These are phyloP conservation scores for Eulithis prunata DNA, from an alignment of 2,888 invertebrate genomes.

Conservation along the genomic window DNA sequence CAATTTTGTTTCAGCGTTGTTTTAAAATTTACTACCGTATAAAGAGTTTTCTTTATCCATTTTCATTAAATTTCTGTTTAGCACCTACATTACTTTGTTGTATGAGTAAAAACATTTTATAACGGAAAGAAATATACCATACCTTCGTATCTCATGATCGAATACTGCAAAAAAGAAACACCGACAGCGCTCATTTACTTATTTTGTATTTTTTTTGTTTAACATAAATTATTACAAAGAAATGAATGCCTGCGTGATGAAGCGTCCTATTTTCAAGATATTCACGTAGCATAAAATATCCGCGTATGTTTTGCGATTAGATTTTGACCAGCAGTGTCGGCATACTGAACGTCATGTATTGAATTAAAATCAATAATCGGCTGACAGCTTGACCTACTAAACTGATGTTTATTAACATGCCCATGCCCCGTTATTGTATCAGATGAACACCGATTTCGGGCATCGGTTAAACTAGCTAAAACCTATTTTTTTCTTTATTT, in stretches of 20 bases:
- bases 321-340: background rate
- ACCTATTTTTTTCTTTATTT: background rate
- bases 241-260: background rate
- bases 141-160: too few species aligned
- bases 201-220: background rate
- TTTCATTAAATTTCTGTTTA: background rate
- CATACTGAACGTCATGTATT: background rate
- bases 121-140: too few species aligned
- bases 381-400: background rate
- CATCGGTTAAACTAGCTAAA: background rate
- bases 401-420: constrained; percentile 6
- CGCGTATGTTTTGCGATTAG: background rate
- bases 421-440: background rate
- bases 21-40: constrained; percentile 7
- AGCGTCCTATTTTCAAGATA: constrained; percentile 1
- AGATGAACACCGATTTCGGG: background rate
- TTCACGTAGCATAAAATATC: background rate
- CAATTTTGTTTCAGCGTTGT: constrained; percentile 12
- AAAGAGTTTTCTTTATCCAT: constrained; percentile 7
- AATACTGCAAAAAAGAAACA: too few species aligned
- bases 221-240: background rate
- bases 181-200: too few species aligned
- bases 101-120: background rate
- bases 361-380: constrained; percentile 4
- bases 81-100: background rate